These are phyloP conservation scores for Odobenus rosmarus DNA, from an alignment of 2,113 vertebrate genomes.

Conservation along the genomic window DNA sequence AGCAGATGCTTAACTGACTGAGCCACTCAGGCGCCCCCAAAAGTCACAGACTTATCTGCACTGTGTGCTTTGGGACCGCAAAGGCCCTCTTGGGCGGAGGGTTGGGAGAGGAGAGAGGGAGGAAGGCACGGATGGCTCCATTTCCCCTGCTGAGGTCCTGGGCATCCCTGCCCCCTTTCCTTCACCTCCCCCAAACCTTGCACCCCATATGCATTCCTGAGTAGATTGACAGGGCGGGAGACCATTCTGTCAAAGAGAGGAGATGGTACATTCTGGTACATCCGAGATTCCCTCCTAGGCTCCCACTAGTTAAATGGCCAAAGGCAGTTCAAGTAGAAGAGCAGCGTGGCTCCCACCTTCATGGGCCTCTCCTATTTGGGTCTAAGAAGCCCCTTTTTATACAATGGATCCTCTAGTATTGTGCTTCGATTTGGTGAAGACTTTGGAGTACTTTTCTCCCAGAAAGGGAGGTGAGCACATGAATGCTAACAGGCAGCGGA, in stretches of 20 bases:
- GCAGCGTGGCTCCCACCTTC: no score
- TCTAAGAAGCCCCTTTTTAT: neutral
- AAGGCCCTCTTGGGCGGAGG: neutral
- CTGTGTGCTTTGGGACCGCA: neutral
- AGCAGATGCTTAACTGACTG: neutral
- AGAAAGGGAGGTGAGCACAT: neutral
- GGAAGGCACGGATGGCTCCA: neutral
- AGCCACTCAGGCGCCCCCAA: neutral
- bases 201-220: neutral
- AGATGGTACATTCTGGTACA: no score
- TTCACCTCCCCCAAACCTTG: neutral
- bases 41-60: neutral
- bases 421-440: neutral
- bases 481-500: no score
- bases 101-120: neutral
- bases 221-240: neutral
- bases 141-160: neutral
- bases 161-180: neutral
- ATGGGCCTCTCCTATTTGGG: accelerated
- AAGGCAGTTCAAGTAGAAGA: neutral
- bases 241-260: no score
- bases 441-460: neutral
- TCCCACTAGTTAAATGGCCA: neutral
- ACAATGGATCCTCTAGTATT: neutral
- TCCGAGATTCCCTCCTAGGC: neutral